Evolutionary conservation across 2,888 invertebrate genomes (phyloP), one percentile per base, ranked within the genome.

Genomic region (Hyalella azteca): DNA sequence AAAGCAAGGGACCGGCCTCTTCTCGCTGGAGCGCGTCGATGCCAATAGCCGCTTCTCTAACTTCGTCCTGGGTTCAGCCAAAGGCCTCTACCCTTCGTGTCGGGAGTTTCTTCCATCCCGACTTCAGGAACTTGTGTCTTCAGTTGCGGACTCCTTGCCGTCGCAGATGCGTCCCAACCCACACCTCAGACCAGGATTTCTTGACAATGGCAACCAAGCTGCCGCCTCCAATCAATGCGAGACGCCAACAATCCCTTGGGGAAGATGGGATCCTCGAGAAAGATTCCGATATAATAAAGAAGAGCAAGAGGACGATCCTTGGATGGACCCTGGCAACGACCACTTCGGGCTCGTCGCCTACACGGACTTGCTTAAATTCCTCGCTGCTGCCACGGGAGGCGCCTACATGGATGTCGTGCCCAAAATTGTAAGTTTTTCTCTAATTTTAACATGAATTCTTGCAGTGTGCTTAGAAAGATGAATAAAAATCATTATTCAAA

Each of bases 361-460:
- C 87, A 90, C 91, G 73, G 93, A 94, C 87, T 89, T 94, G 79
- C 90, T 94, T 88, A 90, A 92, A 86, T 94, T 94, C 87, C 90
- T 94, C 85, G 91, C 94, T 50, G 90, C 91, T 81, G 93, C 94
- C 29, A 94, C 94, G 5, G 91, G 92, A 86, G 94, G 94, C 80
- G 90, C 91, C 80, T 93, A 91, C 87, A 89, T 93, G 87, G 90
- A 91, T 78, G 89, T 88, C 77, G 89, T 90, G 85, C 91, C 91
- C 66, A 87, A 89, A 84, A 86, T 88, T 81, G 89, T 89, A 86
- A 82, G 77, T 76, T 40, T 32, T 19, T 54, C 26, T 5, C 45
- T 11, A 7, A 15, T 11, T 45, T 15, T 49, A 13, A n/a, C n/a
- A n/a, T n/a, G n/a, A n/a, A n/a, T n/a, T n/a, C n/a, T n/a, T n/a